Evolutionary conservation across 1,140 invertebrate genomes (phyloP).

Genomic region (Tetramorium parvispinum): DNA sequence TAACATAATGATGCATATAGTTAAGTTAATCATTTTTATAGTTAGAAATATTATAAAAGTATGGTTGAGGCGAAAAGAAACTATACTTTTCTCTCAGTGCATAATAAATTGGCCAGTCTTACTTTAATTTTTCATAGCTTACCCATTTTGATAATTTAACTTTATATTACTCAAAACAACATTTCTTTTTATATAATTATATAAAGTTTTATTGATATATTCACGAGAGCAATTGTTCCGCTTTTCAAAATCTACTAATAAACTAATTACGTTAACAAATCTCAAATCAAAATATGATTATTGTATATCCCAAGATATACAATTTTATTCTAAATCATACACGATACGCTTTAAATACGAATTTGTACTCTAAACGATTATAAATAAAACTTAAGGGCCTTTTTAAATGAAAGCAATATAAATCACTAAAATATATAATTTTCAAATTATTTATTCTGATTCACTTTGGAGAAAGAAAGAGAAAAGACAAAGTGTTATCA

Average conservation of each 20-base stretch:
- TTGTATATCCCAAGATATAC: not conserved
- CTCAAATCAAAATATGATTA: not conserved
- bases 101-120: not conserved
- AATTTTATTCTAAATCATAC: not conserved
- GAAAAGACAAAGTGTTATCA: not conserved
- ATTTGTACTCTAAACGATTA: not conserved
- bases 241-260: not conserved
- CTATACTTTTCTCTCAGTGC: too few relatives aligned
- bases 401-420: not conserved
- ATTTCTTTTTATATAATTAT: not conserved
- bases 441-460: not conserved
- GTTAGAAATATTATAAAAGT: too few relatives aligned
- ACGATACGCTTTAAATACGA: not conserved
- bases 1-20: too few relatives aligned
- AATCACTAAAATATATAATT: not conserved
- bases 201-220: not conserved
- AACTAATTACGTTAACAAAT: not conserved
- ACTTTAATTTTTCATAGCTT: not conserved
- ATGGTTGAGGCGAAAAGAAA: too few relatives aligned
- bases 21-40: too few relatives aligned
- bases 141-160: not conserved
- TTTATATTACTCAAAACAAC: not conserved
- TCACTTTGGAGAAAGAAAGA: not conserved
- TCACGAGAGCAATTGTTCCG: not conserved
- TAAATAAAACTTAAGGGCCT: not conserved